Base-by-base conservation (phyloP, 2,797 vertebrate genomes). In the Cyprinella venusta region DNA sequence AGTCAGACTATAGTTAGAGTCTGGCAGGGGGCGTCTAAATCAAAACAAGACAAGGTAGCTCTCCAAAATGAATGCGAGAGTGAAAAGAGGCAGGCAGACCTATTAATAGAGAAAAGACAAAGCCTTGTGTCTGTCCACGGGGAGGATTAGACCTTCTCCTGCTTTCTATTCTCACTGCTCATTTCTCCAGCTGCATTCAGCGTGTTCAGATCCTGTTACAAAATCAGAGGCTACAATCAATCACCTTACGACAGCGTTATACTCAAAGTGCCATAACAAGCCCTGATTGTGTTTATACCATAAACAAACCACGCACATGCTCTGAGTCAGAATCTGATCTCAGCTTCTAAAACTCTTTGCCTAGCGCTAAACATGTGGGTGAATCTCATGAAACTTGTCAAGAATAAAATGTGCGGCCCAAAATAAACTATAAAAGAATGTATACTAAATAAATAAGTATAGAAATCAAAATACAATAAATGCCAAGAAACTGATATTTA, bases 1-100 rank as follows among this genome's bases (percentile, higher is more conserved):
- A 94, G 94, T 94, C 95, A 85, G 92, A 95, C 97, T 98, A 97
- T 97, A 98, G 96, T 97, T 97, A 97, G 97, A 95, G 93, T 94
- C 92, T 93, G 93, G 93, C 90, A 85, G 72, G 74, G 81, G 59
- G 79, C 67, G 75, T 42, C 48, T 93, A 92, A 94, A 93, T 93
- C 92, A 93, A 88, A 90, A 90, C 90, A 92, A 90, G 93, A 81
- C 91, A 72, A 89, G 92, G 93, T 90, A 92, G 87, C 90, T 71
- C 15, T 42, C 56, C 45, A 9, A 70, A 36, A 50, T 54, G 67
- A 77, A 21, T 15, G 8, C 65, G 61, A 45, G 81, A 85, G 86
- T 76, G 77, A 63, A 87, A 87, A 87, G 84, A 69, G 74, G 74
- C 68, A 82, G 71, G 81, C 54, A 65, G 54, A 42, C 52, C 83